Percentiles rank a stretch among this genome's conserved stretches.
phyloP scores from a whole-genome alignment of 2,113 vertebrate species.

The Empidonax alnorum region DNA sequence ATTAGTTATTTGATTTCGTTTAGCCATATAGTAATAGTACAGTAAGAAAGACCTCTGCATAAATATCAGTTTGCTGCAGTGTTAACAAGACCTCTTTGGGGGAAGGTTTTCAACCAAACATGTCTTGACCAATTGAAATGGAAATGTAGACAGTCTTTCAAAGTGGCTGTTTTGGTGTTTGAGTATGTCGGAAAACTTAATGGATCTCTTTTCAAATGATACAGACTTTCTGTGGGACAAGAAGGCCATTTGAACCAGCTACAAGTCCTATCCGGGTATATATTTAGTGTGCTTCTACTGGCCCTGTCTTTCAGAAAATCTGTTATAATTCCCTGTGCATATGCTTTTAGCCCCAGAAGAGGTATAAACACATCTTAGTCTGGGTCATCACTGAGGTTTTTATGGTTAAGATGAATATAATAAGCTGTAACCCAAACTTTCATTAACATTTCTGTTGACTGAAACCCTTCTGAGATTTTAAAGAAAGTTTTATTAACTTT shows the following conservation, averaged over 20 bases:
- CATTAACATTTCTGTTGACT: not conserved
- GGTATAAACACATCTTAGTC: not conserved
- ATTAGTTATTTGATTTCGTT: not conserved
- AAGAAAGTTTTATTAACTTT: constrained; percentile 45
- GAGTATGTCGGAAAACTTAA: not conserved
- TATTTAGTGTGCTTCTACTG: not conserved
- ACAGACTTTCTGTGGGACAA: not conserved
- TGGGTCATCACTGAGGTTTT: not conserved
- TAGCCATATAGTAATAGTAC: not conserved
- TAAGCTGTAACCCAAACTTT: not conserved
- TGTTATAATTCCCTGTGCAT: not conserved
- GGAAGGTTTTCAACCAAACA: not conserved
- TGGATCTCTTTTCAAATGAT: not conserved
- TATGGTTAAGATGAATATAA: constrained; percentile 12
- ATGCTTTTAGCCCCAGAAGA: not conserved
- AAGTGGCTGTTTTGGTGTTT: not conserved
- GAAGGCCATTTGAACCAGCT: not conserved
- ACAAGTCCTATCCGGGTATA: not conserved
- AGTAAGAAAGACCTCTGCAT: not conserved
- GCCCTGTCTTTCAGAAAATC: not conserved
- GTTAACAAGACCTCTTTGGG: not conserved
- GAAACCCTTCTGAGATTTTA: not conserved
- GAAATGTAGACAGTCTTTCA: not conserved
- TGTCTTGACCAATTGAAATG: not conserved
- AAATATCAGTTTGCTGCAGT: not conserved